Base-by-base conservation (phyloP, 1,140 invertebrate genomes). In the Calliopsis andreniformis region DNA sequence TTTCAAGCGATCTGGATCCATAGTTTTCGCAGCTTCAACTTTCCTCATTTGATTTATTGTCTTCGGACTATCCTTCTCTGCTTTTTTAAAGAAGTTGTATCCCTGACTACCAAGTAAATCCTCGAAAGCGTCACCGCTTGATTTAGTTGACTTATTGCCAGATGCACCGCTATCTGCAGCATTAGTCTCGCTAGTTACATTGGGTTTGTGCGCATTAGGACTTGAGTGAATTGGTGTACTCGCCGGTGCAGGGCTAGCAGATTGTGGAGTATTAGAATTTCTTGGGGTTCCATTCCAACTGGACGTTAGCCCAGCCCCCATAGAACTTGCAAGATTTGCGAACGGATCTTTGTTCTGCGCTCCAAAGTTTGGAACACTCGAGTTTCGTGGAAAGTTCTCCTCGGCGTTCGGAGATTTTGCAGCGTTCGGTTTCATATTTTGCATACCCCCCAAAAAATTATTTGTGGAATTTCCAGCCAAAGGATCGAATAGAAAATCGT, bases 41-140 rank as follows among this genome's bases (percentile, higher is more conserved):
- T 98, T 98, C 20, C 97, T 94, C 97, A 99, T 98, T 81, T 96
- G 96, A 87, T 97, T 98, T 76, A 99, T 98, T 1, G 97, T 98
- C 80, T 95, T 95, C 0, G 97, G 97, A 18, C 95, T 96, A 66
- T 96, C 95, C 69, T 95, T 96, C 83, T 96, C 96, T 2, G 93
- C 92, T 8, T 95, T 95, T 3, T 91, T 90, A 45, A 91, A 92
- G 90, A 97, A 97, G 64, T 95, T 95, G 84, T 98, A 98, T 0
- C 96, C 96, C 87, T 98, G 97, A 80, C 95, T 96, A 1, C 97
- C 97, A 0, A 99, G 92, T 14, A 99, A 91, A 91, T 99, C 98
- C 18, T 96, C 97, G 91, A 99, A 99, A 16, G 97, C 95, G 89
- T 98, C 96, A 3, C 93, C 94, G 6, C 67, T 68, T 32, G 89